These are phyloP conservation scores for Radopholus similis DNA, from an alignment of 1,140 invertebrate species.

Conservation along the genomic window DNA sequence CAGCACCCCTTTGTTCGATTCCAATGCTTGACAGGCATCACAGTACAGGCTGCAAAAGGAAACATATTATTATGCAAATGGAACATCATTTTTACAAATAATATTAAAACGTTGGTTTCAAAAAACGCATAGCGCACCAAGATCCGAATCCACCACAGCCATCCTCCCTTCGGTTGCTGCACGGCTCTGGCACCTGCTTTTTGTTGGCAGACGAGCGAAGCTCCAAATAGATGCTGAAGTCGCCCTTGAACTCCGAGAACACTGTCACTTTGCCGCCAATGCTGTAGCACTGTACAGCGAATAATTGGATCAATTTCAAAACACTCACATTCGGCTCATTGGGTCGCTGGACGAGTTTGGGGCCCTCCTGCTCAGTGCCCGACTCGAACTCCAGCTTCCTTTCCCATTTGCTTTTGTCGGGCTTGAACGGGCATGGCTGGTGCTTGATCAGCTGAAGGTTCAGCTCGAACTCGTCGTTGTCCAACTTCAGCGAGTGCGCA, in stretches of 20 bases:
- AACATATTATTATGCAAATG: background rate
- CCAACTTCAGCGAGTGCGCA: too few species aligned
- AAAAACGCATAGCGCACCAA: conserved; percentile 47
- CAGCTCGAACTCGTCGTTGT: conserved; percentile 50
- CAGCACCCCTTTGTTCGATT: conserved; percentile 41
- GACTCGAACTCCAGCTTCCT: conserved; percentile 57
- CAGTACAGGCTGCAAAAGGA: conserved; percentile 52
- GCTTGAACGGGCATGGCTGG: conserved; percentile 50
- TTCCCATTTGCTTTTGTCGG: conserved; percentile 52
- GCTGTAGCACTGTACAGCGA: conserved; percentile 43
- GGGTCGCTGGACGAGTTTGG: conserved; percentile 38
- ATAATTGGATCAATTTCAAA: too few species aligned
- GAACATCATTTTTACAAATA: background rate
- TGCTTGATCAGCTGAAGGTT: conserved; percentile 57
- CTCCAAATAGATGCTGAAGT: conserved; percentile 59
- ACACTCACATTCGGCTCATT: conserved; percentile 19
- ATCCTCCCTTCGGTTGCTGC: conserved; percentile 50
- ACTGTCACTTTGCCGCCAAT: conserved; percentile 56
- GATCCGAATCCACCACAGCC: conserved; percentile 59
- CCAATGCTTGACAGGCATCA: conserved; percentile 55
- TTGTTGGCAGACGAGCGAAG: conserved; percentile 52
- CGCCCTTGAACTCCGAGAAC: conserved; percentile 54
- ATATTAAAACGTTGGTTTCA: background rate
- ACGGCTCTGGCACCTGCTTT: conserved; percentile 53
- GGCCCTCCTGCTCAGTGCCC: conserved; percentile 50